A percentile compares a stretch with the other conserved stretches of the same genome.
phyloP scores from a whole-genome alignment of 2,113 vertebrate species.

The Chlamydotis undulata region DNA sequence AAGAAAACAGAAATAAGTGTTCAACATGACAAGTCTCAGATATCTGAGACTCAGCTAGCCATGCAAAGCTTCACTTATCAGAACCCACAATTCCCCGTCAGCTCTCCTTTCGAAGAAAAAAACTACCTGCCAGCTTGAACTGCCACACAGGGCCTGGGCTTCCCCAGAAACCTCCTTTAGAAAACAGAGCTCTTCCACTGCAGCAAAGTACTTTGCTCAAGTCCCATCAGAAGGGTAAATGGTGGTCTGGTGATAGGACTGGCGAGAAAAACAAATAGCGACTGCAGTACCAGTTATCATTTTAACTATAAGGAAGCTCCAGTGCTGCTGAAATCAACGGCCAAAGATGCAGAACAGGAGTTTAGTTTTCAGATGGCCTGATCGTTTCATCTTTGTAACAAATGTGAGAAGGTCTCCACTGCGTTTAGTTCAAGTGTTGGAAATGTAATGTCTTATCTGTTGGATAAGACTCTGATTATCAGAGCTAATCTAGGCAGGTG shows the following conservation, averaged over 20 bases:
- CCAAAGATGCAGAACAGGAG: conserved; percentile 1
- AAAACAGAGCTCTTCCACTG: not conserved
- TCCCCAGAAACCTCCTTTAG: not conserved
- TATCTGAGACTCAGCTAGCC: not conserved
- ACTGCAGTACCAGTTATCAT: not conserved
- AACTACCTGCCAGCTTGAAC: not conserved
- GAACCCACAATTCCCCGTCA: not conserved
- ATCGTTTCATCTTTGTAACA: conserved; percentile 14
- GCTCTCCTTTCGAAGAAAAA: not conserved
- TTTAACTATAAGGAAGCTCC: not conserved
- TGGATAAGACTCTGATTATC: not conserved
- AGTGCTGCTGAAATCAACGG: not conserved
- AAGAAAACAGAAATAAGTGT: conserved; percentile 45
- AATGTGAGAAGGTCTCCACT: conserved; percentile 7
- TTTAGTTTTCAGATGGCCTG: not conserved
- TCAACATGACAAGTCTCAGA: conserved; percentile 31
- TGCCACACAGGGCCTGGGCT: not conserved
- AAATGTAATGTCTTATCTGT: not conserved
- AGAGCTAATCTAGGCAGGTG: not conserved
- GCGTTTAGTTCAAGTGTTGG: not conserved
- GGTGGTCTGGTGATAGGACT: not conserved
- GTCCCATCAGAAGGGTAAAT: not conserved
- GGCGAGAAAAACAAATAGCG: not conserved
- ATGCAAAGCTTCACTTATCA: conserved; percentile 15
- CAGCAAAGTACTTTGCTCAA: not conserved